Evolutionary conservation across 2,113 vertebrate species (phyloP).

Genomic region (Anguilla rostrata): DNA sequence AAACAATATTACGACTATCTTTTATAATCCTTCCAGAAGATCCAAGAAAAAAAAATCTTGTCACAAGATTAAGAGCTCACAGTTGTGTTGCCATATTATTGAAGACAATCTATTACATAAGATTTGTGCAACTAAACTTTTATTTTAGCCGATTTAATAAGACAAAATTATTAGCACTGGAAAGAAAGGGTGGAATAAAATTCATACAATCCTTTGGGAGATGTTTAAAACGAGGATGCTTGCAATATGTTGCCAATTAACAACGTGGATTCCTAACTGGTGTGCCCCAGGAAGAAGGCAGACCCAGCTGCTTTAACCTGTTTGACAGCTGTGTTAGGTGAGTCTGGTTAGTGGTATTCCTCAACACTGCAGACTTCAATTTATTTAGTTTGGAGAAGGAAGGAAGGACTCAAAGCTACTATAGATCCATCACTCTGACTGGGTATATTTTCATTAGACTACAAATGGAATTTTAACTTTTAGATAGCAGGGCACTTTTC

Average conservation of each 20-base stretch:
- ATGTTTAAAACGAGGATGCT: background rate
- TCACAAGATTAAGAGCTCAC: no score
- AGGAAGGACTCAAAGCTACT: background rate
- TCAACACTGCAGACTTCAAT: background rate
- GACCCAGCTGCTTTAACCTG: slow-evolving; percentile 1
- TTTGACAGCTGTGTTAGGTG: slow-evolving; percentile 10
- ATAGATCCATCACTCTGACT: background rate
- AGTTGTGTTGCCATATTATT: no score
- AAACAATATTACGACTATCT: background rate
- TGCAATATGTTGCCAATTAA: background rate
- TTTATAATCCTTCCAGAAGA: no score
- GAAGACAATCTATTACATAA: no score
- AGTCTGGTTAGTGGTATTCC: background rate
- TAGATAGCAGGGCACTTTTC: no score
- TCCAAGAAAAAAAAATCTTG: no score
- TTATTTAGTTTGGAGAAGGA: background rate
- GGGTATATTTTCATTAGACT: background rate
- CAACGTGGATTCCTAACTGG: background rate
- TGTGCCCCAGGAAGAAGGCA: background rate
- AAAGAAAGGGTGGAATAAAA: no score
- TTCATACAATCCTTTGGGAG: no score
- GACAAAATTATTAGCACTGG: no score
- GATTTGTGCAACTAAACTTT: no score
- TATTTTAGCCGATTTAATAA: no score
- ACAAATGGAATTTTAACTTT: background rate